Evolutionary conservation across 2,113 vertebrate genomes (phyloP), one percentile per base, ranked within the genome.

Genomic region (Astur gentilis): DNA sequence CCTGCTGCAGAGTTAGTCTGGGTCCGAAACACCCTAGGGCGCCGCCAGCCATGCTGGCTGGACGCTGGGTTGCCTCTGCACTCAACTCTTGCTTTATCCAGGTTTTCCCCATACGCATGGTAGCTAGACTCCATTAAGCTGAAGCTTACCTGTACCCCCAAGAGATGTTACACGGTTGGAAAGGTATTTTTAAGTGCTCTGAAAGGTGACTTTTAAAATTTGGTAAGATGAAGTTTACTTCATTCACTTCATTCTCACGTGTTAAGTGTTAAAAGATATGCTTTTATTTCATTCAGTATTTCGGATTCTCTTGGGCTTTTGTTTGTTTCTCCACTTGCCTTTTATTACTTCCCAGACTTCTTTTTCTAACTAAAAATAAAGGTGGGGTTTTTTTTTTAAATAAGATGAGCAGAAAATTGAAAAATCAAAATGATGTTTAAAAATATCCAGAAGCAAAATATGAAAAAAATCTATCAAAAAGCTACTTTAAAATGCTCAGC

Each of bases 41-140:
- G 11, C 15, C 54, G 1, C 32, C 16, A 21, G 40, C 62, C 27
- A 0, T 2, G 50, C 62, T 27, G 67, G 20, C 29, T 40, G 7
- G 49, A 0, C 36, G 5, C 22, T 4, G 42, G 4, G 0, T 9
- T 69, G 26, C 21, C 36, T 45, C 29, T 19, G 31, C 23, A 1
- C 29, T 19, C n/a, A 16, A 2, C 58, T 55, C 47, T 11, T 11
- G 0, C 14, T 64, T n/a, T 26, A 18, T 10, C 45, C 55, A 8
- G 7, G 5, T 26, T 29, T 79, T 31, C 21, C 49, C 11, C 29
- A 16, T 5, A 6, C 2, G 40, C n/a, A 0, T 10, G 25, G 11
- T 8, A 45, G 29, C 8, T 5, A 23, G 11, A 40, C 9, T 8
- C 20, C 16, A 0, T 26, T 19, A 9, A 18, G 32, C 44, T 11